Base-by-base conservation (phyloP, 1,140 invertebrate species). In the Pectinophora gossypiella region DNA sequence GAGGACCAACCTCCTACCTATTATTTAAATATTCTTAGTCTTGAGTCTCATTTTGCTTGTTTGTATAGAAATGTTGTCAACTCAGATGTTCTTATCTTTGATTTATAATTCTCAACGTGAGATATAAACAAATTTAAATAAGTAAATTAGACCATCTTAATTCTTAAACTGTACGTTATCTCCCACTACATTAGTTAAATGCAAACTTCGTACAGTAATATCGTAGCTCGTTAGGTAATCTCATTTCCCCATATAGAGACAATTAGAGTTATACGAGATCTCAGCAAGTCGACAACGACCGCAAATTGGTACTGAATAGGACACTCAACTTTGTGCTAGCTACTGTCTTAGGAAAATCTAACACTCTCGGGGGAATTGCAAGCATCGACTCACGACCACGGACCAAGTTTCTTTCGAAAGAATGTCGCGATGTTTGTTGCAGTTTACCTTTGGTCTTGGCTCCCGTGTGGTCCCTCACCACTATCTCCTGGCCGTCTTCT, bases 401-500 rank as follows among this genome's bases (percentile, higher is more conserved):
- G 27, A 32, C 9, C 27, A 32, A 32, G 9, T 32, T 32, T 32
- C 27, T 32, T n/a, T 12, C 9, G n/a, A 32, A 32, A n/a, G 27
- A 32, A 32, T 7, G 27, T 2, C n/a, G 27, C 9, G 1, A 9
- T 32, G 27, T 32, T 32, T 32, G 9, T 12, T 32, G 27, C n/a
- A n/a, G n/a, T n/a, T 56, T 76, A 93, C 92, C 90, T 85, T 91
- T 89, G 40, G 89, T 90, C 81, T 93, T 94, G 38, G 89, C 88
- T 61, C 89, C 91, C 54, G 72, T 89, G 66, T 77, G 85, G 69
- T 93, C 92, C 73, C 94, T 92, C 42, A 96, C 91, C 15, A 94
- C 91, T 59, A 98, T 96, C 61, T 95, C 93, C 57, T 90, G 90
- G 40, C 92, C 93, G 81, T 97, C 95, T 87, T 97, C 95, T 48